A percentile compares a stretch with the other conserved stretches of the same genome.
Evolutionary conservation across 1,140 invertebrate species (phyloP).

Genomic region (Drosophila rufa): DNA sequence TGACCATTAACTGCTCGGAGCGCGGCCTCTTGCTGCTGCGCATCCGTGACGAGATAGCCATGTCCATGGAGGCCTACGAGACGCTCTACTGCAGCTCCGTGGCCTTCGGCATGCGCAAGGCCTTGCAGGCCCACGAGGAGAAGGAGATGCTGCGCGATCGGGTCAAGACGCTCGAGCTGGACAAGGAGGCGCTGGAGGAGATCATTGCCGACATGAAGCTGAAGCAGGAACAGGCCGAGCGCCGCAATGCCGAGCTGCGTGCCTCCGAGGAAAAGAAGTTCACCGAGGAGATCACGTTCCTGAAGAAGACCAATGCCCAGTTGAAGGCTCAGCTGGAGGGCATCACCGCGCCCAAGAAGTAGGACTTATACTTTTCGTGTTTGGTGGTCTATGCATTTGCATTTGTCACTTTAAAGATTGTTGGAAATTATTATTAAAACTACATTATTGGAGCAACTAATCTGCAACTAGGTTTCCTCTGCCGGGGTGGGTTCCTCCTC

Average conservation of each 20-base stretch:
- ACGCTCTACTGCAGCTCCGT: conserved; percentile 98
- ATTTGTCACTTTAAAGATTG: conserved; percentile 49
- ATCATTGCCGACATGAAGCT: conserved; percentile 92
- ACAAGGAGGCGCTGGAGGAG: conserved; percentile 92
- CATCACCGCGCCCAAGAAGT: conserved; percentile 96
- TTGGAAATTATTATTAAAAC: conserved; percentile 59
- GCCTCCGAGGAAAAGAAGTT: conserved; percentile 96
- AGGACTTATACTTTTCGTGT: conserved; percentile 65
- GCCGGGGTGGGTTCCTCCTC: not conserved
- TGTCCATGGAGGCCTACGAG: conserved; percentile 97
- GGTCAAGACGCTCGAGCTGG: conserved; percentile 87
- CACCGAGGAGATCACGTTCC: conserved; percentile 94
- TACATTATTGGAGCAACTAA: conserved; percentile 46
- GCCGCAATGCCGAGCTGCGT: conserved; percentile 92
- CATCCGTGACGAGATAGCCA: conserved; percentile 97
- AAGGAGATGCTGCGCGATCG: conserved; percentile 87
- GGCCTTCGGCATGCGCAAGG: conserved; percentile 99
- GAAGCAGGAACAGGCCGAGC: conserved; percentile 94
- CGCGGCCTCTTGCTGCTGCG: conserved; percentile 96
- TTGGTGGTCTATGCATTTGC: conserved; percentile 39
- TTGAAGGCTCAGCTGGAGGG: conserved; percentile 96
- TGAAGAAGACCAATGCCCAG: conserved; percentile 97
- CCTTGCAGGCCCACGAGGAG: conserved; percentile 92
- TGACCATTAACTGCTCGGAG: conserved; percentile 98
- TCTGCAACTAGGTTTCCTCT: conserved; percentile 30